A percentile compares a stretch with the other conserved stretches of the same genome.
Evolutionary conservation across 2,113 vertebrate genomes (phyloP).

Genomic region (Pterocles gutturalis): DNA sequence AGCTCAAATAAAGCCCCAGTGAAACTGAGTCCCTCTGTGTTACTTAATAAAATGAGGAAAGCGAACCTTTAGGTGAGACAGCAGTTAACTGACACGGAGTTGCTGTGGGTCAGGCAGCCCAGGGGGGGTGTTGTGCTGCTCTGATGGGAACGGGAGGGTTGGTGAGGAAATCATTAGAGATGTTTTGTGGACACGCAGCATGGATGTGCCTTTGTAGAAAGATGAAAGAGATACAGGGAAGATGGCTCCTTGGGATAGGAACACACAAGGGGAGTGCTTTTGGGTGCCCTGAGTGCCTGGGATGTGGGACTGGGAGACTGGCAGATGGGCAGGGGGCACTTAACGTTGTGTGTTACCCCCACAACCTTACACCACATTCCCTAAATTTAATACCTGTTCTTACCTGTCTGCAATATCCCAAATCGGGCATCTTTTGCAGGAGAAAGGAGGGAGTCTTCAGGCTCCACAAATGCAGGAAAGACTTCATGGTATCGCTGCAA

Average conservation of each 20-base stretch:
- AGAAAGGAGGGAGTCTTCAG: background rate
- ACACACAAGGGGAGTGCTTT: background rate
- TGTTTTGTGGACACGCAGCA: background rate
- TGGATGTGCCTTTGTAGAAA: background rate
- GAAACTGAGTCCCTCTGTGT: background rate
- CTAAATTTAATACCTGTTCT: background rate
- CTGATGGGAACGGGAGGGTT: background rate
- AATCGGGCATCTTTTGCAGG: background rate
- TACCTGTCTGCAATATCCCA: background rate
- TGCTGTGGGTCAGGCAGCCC: background rate
- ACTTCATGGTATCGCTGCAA: background rate
- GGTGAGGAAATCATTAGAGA: background rate
- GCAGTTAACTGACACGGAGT: background rate
- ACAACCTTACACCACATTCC: background rate
- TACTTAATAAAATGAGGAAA: background rate
- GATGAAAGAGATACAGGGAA: background rate
- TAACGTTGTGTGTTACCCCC: background rate
- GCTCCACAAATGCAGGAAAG: background rate
- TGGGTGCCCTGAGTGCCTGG: background rate
- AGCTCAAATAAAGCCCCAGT: background rate
- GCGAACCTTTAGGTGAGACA: background rate
- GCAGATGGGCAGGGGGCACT: fast-evolving
- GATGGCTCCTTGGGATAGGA: background rate
- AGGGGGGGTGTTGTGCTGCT: background rate
- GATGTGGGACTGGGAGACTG: background rate